A percentile compares a stretch with the other conserved stretches of the same genome.
These are phyloP conservation scores for Ericerus pela DNA, from an alignment of 1,140 invertebrate genomes.

Conservation along the genomic window DNA sequence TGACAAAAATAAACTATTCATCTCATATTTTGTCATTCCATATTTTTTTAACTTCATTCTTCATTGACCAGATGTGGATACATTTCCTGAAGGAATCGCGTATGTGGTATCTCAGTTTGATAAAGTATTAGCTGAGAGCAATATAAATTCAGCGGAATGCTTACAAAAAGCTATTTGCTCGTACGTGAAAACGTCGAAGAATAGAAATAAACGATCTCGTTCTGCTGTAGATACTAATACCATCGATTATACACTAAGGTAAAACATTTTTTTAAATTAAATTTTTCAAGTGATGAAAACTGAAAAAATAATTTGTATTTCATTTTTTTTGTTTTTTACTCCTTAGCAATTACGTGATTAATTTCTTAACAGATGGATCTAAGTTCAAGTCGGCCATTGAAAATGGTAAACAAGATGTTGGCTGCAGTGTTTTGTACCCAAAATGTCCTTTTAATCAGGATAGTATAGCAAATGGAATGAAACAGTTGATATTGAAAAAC, in stretches of 20 bases:
- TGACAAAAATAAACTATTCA: background rate
- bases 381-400: constrained; percentile 57
- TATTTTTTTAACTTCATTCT: background rate
- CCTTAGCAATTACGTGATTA: constrained; percentile 53
- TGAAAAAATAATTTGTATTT: background rate
- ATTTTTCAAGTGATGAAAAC: constrained; percentile 2
- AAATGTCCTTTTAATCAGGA: constrained; percentile 49
- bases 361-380: constrained; percentile 55
- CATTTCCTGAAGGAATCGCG: constrained; percentile 36
- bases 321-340: background rate
- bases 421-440: constrained; percentile 41
- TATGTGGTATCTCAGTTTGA: constrained; percentile 54
- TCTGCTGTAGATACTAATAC: background rate
- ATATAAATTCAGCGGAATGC: constrained; percentile 61
- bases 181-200: constrained; percentile 46
- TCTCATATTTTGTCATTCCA: background rate
- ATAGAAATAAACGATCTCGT: background rate
- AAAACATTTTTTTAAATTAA: background rate
- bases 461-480: constrained; percentile 32
- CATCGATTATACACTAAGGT: constrained; percentile 4
- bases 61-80: background rate
- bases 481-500: constrained; percentile 1
- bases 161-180: constrained; percentile 61
- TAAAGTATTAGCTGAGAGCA: constrained; percentile 48
- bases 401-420: constrained; percentile 42